Percentiles rank a stretch among this genome's conserved stretches.
Conservation (phyloP, 2,113 vertebrate species). For the Trogon melanurus region DNA sequence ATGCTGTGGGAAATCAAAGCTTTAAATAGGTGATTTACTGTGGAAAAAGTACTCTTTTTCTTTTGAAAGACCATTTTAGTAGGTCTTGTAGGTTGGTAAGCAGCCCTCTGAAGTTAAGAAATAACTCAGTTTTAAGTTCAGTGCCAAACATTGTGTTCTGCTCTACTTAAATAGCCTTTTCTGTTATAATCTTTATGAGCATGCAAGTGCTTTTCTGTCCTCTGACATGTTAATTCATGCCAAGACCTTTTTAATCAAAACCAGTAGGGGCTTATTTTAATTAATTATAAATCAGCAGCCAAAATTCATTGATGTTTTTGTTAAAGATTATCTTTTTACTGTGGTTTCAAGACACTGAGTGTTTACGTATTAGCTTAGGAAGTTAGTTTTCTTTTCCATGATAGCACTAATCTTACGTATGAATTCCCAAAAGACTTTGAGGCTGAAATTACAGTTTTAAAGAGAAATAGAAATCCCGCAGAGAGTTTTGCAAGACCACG, state of each 20-base stretch:
- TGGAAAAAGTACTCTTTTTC: neutral
- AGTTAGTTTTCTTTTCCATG: neutral
- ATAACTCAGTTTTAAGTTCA: neutral
- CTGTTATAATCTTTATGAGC: neutral
- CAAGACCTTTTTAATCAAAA: neutral
- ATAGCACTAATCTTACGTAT: neutral
- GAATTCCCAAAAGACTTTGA: neutral
- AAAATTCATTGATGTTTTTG: neutral
- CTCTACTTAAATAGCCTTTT: neutral
- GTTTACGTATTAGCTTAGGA: neutral
- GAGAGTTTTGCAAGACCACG: neutral
- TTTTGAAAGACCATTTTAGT: neutral
- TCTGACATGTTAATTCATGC: neutral
- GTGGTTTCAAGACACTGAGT: neutral
- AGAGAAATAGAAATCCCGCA: neutral
- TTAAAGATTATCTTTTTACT: neutral
- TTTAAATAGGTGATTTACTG: neutral
- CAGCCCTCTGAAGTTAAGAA: neutral
- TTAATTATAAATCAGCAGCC: constrained; percentile 6
- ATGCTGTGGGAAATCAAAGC: neutral
- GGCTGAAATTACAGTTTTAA: neutral
- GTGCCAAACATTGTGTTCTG: neutral
- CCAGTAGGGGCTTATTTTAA: neutral
- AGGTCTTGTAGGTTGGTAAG: neutral
- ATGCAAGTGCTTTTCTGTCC: neutral